Evolutionary conservation across 2,888 invertebrate genomes (phyloP), one percentile per base, ranked within the genome.

Genomic region (Ormyrus rosae): DNA sequence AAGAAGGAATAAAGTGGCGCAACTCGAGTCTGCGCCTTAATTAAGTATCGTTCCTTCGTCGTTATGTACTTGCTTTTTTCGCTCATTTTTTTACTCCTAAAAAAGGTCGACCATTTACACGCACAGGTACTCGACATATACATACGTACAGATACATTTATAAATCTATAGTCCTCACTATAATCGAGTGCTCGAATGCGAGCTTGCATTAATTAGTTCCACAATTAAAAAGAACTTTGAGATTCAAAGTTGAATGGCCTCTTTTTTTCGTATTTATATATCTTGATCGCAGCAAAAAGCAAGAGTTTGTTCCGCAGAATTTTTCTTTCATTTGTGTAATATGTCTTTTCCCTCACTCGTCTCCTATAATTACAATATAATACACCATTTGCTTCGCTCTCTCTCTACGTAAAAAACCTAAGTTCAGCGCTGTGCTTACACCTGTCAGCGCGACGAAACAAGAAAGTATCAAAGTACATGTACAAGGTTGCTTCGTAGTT

Each of bases 281-380:
- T 19, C n/a, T 79, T 19, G 19, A 53, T 56, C 45, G 48, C 11
- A 50, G 56, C 11, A 72, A 80, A 34, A 63, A 68, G 7, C 48
- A 80, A 72, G 58, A 61, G n/a, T 67, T 67, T 70, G 64, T 77
- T 72, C 50, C 76, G 34, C 70, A n/a, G n/a, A 8, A 8, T 67
- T 69, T 71, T 51, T 68, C 48, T 45, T 67, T 68, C 70, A 64
- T 51, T 71, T 63, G 19, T 74, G 46, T 11, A 34, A 34, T 34
- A 34, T 53, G 11, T 10, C 13, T 13, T 64, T 64, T 34, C 34
- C 34, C 34, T 34, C 34, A 46, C 34, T 53, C 64, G 10, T 70
- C 13, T 13, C 34, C 46, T 79, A 75, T 81, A 83, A 83, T 83
- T 83, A 83, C 82, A 83, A 81, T 83, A 81, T 81, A 69, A 77